These are phyloP conservation scores for Desmophyllum pertusum DNA, from an alignment of 92 coral and sea anemone species.

Conservation along the genomic window DNA sequence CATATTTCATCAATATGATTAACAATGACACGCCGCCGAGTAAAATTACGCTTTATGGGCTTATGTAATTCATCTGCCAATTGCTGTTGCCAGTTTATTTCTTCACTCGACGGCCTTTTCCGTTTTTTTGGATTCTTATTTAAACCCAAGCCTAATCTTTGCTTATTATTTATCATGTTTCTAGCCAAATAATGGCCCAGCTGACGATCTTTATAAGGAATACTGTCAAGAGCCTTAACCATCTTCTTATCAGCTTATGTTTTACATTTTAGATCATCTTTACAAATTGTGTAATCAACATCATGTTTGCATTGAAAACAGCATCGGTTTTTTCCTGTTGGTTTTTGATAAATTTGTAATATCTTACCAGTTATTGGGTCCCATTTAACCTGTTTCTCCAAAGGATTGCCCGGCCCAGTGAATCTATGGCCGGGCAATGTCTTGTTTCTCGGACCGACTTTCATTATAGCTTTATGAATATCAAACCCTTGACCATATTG, in stretches of 20 bases:
- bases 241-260: background rate
- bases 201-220: background rate
- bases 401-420: too few species aligned
- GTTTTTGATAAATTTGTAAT: too few species aligned
- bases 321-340: background rate
- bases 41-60: too few species aligned
- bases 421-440: too few species aligned
- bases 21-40: background rate
- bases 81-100: background rate
- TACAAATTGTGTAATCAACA: background rate
- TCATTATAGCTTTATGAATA: too few species aligned
- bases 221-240: background rate
- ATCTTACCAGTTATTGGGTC: too few species aligned
- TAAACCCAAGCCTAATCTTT: background rate
- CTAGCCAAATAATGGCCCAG: background rate
- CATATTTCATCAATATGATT: too few species aligned
- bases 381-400: too few species aligned
- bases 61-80: background rate
- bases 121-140: background rate
- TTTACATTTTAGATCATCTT: background rate
- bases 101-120: background rate
- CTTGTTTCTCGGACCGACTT: too few species aligned
- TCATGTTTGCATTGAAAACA: background rate
- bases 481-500: too few species aligned
- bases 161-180: background rate